These are phyloP conservation scores for Nasonia vitripennis DNA, from an alignment of 1,140 invertebrate genomes.

Conservation along the genomic window DNA sequence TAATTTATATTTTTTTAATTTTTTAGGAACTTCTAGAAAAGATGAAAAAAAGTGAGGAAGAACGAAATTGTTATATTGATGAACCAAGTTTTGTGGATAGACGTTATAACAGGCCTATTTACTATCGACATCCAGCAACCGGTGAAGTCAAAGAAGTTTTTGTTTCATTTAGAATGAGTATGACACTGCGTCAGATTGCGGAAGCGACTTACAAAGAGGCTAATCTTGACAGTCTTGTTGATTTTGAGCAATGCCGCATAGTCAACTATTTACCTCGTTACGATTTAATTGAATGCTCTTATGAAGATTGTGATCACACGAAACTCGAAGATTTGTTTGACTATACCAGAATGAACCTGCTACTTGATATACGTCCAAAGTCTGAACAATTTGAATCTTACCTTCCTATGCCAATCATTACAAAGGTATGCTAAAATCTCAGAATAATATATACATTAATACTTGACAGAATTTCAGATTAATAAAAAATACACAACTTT, in stretches of 20 bases:
- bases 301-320: neutral
- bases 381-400: constrained; percentile 82
- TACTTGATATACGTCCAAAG: constrained; percentile 82
- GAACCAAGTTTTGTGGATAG: constrained; percentile 72
- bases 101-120: constrained; percentile 75
- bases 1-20: neutral
- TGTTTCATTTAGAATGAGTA: constrained; percentile 77
- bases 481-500: neutral
- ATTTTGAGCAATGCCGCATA: constrained; percentile 82
- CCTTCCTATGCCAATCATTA: constrained; percentile 72
- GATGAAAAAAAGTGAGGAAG: constrained; percentile 82
- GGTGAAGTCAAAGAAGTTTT: constrained; percentile 76
- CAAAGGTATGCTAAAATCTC: constrained; percentile 67
- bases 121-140: constrained; percentile 78
- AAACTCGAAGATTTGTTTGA: neutral
- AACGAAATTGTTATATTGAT: constrained; percentile 73
- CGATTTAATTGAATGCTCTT: constrained; percentile 15
- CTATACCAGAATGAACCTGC: constrained; percentile 74
- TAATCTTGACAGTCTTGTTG: constrained; percentile 77
- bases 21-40: constrained; percentile 78
- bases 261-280: constrained; percentile 78
- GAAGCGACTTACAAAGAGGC: constrained; percentile 79
- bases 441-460: neutral
- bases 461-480: neutral
- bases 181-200: constrained; percentile 78